These are phyloP conservation scores for Eurystomus glaucurus DNA, from an alignment of 2,797 vertebrate genomes.

Conservation along the genomic window DNA sequence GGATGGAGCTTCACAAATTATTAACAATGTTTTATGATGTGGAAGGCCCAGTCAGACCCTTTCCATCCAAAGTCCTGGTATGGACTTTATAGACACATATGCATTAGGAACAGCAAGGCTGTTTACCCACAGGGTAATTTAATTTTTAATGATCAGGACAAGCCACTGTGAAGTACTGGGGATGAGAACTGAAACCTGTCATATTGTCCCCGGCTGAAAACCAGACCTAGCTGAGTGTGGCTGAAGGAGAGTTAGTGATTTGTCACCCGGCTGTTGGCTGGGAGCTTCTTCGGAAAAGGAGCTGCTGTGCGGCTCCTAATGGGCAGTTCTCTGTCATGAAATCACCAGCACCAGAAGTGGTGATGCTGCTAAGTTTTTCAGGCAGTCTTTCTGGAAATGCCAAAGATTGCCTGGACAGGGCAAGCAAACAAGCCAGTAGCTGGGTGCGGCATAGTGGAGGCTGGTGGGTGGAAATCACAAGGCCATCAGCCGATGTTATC, in stretches of 20 bases:
- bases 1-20: not conserved
- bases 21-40: not conserved
- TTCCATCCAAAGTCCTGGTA: not conserved
- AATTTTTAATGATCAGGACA: not conserved
- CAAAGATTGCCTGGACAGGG: not conserved
- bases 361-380: not conserved
- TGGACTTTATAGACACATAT: not conserved
- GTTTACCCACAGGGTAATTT: not conserved
- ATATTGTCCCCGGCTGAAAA: not conserved
- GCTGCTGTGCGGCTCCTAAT: not conserved
- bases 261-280: not conserved
- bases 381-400: not conserved
- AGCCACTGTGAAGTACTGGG: not conserved
- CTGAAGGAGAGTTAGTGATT: not conserved
- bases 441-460: not conserved
- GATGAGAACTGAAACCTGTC: not conserved
- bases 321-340: not conserved
- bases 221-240: not conserved
- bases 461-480: not conserved
- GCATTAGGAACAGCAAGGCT: not conserved
- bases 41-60: not conserved
- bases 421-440: not conserved
- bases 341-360: not conserved
- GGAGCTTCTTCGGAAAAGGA: not conserved
- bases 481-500: not conserved